These are phyloP conservation scores for Paramacrobiotus metropolitanus DNA, from an alignment of 1,140 invertebrate genomes.

Conservation along the genomic window DNA sequence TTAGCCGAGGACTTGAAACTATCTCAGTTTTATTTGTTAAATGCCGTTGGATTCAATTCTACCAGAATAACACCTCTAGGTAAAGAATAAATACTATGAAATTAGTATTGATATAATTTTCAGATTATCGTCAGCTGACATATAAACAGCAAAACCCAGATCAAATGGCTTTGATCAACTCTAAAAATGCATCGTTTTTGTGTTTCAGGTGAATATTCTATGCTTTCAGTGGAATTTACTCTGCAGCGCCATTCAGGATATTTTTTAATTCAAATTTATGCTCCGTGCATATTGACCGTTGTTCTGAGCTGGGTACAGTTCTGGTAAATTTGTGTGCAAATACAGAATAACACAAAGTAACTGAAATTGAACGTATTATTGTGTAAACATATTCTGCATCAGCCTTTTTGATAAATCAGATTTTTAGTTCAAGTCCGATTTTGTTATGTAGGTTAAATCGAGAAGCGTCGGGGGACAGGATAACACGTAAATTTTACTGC, in stretches of 20 bases:
- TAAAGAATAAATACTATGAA: too few relatives aligned
- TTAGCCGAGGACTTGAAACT: slow-evolving; percentile 68
- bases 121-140: too few relatives aligned
- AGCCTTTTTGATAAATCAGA: slow-evolving; percentile 34
- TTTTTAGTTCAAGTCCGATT: slow-evolving; percentile 12
- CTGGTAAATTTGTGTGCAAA: too few relatives aligned
- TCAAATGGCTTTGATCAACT: slow-evolving; percentile 10
- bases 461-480: background rate
- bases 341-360: too few relatives aligned
- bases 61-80: slow-evolving; percentile 10
- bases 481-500: background rate
- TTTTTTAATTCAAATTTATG: slow-evolving; percentile 73
- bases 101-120: too few relatives aligned
- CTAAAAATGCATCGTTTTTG: too few relatives aligned
- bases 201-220: slow-evolving; percentile 45
- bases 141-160: too few relatives aligned
- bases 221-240: slow-evolving; percentile 60
- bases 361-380: too few relatives aligned
- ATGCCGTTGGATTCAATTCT: slow-evolving; percentile 24
- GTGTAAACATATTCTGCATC: slow-evolving; percentile 33
- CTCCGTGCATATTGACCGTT: slow-evolving; percentile 78
- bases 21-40: slow-evolving; percentile 70
- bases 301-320: slow-evolving; percentile 88
- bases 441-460: background rate
- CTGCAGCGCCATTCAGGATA: slow-evolving; percentile 69